Conservation (phyloP, 2,888 invertebrate species). For the Pollenia griseotomentosa region DNA sequence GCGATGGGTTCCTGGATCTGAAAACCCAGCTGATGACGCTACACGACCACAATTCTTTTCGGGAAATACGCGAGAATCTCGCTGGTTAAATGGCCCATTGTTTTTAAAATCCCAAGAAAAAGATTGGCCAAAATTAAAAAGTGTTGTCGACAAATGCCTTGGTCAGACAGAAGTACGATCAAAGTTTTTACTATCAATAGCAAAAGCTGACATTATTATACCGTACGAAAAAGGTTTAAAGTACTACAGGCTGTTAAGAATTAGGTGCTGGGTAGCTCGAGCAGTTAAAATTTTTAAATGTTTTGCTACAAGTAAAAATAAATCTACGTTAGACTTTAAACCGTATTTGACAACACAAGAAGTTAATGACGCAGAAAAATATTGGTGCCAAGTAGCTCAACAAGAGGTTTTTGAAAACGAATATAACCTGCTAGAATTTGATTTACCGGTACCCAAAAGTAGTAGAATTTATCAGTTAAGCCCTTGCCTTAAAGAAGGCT, state of each 20-base stretch:
- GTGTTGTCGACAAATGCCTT: background rate
- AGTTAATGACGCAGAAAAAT: constrained; percentile 24
- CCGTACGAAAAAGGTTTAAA: background rate
- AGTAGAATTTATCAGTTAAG: constrained; percentile 10
- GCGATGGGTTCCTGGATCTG: constrained; percentile 12
- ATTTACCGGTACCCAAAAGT: background rate
- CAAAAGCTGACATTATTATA: background rate
- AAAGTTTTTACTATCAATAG: background rate
- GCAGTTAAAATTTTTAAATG: constrained; percentile 33
- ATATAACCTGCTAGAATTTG: background rate
- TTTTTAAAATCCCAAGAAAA: background rate
- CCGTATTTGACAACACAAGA: constrained; percentile 10
- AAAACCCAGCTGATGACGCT: constrained; percentile 12
- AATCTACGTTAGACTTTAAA: background rate
- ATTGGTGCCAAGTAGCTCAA: constrained; percentile 41
- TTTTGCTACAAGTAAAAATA: constrained; percentile 22
- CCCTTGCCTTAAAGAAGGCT: background rate
- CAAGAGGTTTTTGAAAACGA: constrained; percentile 14
- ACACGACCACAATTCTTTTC: constrained; percentile 4
- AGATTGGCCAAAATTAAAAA: background rate
- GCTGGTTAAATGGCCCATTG: background rate
- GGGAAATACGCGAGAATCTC: background rate
- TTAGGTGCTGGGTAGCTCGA: constrained; percentile 15
- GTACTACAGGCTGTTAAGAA: constrained; percentile 9
- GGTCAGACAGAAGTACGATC: background rate